These are phyloP conservation scores for Mus caroli DNA, from an alignment of 2,797 vertebrate genomes.

Conservation along the genomic window DNA sequence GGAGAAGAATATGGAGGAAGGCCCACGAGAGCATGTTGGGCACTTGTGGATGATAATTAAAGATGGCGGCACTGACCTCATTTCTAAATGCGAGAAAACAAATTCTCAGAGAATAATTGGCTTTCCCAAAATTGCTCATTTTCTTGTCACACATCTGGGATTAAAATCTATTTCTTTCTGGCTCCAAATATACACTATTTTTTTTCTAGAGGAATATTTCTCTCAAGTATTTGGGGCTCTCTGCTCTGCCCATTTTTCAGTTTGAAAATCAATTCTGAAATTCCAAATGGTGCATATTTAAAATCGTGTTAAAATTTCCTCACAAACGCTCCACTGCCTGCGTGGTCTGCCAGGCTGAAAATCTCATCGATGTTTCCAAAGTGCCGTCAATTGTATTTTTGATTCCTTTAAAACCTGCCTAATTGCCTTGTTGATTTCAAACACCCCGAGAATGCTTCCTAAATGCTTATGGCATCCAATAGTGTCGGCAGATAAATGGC, in stretches of 20 bases:
- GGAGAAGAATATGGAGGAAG: conserved; percentile 36
- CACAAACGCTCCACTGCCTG: conserved; percentile 18
- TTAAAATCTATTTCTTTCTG: neutral
- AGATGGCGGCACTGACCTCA: neutral
- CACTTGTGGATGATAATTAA: conserved; percentile 5
- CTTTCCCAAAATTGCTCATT: neutral
- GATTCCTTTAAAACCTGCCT: conserved; percentile 82
- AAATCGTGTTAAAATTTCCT: conserved; percentile 55
- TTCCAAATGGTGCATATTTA: conserved; percentile 54
- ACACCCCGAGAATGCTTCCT: conserved; percentile 76
- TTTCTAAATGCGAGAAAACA: conserved; percentile 32
- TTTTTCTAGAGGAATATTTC: neutral
- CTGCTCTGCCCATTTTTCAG: neutral
- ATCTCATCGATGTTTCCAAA: conserved; percentile 77
- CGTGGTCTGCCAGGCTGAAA: conserved; percentile 52
- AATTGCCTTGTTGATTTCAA: conserved; percentile 87
- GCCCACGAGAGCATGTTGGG: conserved; percentile 6
- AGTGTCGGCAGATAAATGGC: conserved; percentile 50
- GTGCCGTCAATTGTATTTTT: conserved; percentile 69
- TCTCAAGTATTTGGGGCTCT: neutral
- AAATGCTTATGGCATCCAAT: conserved; percentile 71
- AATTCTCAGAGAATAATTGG: neutral
- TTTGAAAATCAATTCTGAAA: conserved; percentile 71
- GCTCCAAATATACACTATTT: neutral
- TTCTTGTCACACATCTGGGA: conserved; percentile 18